These are phyloP conservation scores for Canis aureus DNA, from an alignment of 2,113 vertebrate genomes.

Conservation along the genomic window DNA sequence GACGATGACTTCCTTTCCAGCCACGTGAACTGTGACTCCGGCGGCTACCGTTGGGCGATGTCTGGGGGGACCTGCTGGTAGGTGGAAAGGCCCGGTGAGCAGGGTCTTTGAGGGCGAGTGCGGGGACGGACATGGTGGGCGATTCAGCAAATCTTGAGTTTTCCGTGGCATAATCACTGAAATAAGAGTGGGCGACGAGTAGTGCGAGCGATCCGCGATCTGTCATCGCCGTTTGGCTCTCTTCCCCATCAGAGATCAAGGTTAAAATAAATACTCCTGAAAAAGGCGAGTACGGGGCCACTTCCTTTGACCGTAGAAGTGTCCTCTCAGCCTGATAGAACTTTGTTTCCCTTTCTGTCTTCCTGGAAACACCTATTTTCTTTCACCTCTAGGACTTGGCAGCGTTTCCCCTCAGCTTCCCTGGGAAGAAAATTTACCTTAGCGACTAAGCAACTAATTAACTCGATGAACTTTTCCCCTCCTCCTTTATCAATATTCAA, in stretches of 20 bases:
- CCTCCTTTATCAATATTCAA: slow-evolving; percentile 71
- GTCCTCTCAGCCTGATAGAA: not conserved
- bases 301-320: not conserved
- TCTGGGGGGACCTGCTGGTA: not conserved
- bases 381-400: not conserved
- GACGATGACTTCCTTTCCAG: not conserved
- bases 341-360: not conserved
- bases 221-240: not conserved
- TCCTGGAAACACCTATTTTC: not conserved
- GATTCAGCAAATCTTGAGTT: slow-evolving; percentile 28
- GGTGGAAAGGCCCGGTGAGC: not conserved
- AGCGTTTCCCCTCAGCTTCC: not conserved
- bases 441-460: slow-evolving; percentile 69
- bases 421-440: slow-evolving; percentile 57
- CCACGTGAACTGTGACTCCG: not conserved
- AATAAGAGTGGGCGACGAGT: not conserved
- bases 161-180: not conserved
- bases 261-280: not conserved
- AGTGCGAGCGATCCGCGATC: not conserved
- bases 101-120: not conserved
- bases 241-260: not conserved
- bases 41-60: not conserved
- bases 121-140: not conserved
- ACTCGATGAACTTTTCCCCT: slow-evolving; percentile 58
- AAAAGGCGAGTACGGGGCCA: not conserved